Evolutionary conservation across 2,113 vertebrate species (phyloP).

Genomic region (Prunella fulvescens): DNA sequence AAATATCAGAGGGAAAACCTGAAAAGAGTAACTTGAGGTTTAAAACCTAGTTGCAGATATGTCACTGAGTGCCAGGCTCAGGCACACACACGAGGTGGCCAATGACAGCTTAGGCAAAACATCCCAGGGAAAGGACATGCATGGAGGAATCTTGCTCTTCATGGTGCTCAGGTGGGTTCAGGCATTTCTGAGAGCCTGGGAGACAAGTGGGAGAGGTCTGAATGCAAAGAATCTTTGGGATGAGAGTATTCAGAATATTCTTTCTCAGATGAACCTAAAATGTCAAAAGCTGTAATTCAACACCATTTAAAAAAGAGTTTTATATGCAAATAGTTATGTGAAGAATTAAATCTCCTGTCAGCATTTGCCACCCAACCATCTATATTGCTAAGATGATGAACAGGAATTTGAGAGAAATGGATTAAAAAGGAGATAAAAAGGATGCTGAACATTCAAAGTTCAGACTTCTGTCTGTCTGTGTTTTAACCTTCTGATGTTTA

Average conservation of each 20-base stretch:
- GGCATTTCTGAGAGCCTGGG: not conserved
- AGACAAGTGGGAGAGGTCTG: not conserved
- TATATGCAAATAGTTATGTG: not conserved
- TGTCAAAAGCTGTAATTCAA: not conserved
- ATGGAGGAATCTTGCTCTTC: not conserved
- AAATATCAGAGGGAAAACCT: not conserved
- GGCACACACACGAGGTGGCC: not conserved
- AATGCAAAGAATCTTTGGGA: not conserved
- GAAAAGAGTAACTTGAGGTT: not conserved
- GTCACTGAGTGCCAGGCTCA: not conserved
- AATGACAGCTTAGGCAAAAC: not conserved
- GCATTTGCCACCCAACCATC: not conserved
- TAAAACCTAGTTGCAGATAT: not conserved
- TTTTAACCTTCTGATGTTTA: not conserved
- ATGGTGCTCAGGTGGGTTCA: not conserved
- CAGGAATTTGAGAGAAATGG: not conserved
- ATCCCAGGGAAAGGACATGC: not conserved
- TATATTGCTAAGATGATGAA: not conserved
- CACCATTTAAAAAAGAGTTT: not conserved
- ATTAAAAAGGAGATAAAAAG: not conserved
- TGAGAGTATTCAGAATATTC: not conserved
- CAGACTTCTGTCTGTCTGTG: not conserved
- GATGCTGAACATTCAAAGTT: not conserved
- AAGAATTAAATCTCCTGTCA: not conserved
- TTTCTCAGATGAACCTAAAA: not conserved